A percentile compares a stretch with the other conserved stretches of the same genome.
phyloP scores from a whole-genome alignment of 2,888 invertebrate genomes.

The Ophion ventricosus region DNA sequence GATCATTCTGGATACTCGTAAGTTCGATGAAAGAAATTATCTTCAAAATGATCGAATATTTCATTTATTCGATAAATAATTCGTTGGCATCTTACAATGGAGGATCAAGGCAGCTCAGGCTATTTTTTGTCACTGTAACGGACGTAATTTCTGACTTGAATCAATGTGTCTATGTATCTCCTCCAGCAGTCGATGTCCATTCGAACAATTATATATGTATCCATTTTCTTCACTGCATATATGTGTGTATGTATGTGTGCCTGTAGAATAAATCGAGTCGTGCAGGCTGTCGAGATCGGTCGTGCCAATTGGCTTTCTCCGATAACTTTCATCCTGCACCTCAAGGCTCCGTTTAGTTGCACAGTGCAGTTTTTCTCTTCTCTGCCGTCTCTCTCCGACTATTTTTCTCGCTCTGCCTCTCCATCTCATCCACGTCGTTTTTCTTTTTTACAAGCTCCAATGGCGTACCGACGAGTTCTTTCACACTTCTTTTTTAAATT shows the following conservation, averaged over 20 bases:
- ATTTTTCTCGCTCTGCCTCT: slow-evolving; percentile 1
- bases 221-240: too few species aligned
- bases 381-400: slow-evolving; percentile 14
- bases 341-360: slow-evolving; percentile 69
- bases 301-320: slow-evolving; percentile 82
- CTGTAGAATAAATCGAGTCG: slow-evolving; percentile 38
- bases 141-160: neutral
- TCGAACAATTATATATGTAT: too few species aligned
- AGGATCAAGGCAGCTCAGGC: neutral
- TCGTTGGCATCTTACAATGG: too few species aligned
- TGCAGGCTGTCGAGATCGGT: slow-evolving; percentile 66
- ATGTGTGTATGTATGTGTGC: neutral
- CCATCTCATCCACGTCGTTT: slow-evolving; percentile 3
- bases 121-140: neutral
- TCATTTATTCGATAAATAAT: too few species aligned
- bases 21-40: too few species aligned
- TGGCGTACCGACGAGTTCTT: slow-evolving; percentile 50
- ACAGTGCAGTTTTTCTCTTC: slow-evolving; percentile 38
- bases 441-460: slow-evolving; percentile 48
- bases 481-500: slow-evolving; percentile 76
- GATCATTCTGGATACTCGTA: too few species aligned
- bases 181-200: too few species aligned
- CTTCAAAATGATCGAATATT: neutral
- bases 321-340: slow-evolving; percentile 81
- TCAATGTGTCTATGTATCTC: neutral